These are phyloP conservation scores for Ceratitis capitata DNA, from an alignment of 1,140 invertebrate species.

Conservation along the genomic window DNA sequence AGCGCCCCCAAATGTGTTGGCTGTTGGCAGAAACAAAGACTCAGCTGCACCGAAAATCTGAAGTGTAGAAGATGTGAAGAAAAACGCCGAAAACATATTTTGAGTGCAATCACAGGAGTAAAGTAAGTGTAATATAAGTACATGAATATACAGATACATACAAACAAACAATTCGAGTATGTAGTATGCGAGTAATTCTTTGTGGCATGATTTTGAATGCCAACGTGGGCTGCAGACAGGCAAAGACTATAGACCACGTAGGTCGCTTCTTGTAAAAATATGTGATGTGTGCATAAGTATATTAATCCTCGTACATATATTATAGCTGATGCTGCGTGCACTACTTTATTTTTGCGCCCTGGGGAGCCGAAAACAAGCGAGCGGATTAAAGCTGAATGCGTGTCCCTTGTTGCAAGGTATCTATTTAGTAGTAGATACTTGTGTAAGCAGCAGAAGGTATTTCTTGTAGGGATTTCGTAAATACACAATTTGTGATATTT, in stretches of 20 bases:
- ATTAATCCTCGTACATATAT: neutral
- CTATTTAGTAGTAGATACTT: neutral
- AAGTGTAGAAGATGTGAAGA: neutral
- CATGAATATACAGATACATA: neutral
- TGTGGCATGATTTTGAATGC: neutral
- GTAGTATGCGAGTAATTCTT: neutral
- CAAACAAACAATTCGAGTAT: neutral
- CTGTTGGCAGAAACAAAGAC: neutral
- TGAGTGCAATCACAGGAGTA: neutral
- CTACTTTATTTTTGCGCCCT: neutral
- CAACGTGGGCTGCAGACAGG: neutral
- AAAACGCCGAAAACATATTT: neutral
- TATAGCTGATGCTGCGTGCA: neutral
- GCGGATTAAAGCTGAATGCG: slow-evolving; percentile 19
- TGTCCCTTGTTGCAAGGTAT: neutral
- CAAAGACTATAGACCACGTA: neutral
- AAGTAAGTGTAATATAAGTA: neutral
- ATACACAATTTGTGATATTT: neutral
- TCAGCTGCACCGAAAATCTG: neutral
- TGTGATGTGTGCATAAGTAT: neutral
- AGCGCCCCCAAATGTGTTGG: neutral
- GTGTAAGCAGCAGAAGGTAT: neutral
- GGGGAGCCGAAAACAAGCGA: slow-evolving; percentile 2
- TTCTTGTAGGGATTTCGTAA: neutral
- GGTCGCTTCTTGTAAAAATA: neutral